Evolutionary conservation across 2,113 vertebrate genomes (phyloP).

Genomic region (Phalacrocorax pelagicus): DNA sequence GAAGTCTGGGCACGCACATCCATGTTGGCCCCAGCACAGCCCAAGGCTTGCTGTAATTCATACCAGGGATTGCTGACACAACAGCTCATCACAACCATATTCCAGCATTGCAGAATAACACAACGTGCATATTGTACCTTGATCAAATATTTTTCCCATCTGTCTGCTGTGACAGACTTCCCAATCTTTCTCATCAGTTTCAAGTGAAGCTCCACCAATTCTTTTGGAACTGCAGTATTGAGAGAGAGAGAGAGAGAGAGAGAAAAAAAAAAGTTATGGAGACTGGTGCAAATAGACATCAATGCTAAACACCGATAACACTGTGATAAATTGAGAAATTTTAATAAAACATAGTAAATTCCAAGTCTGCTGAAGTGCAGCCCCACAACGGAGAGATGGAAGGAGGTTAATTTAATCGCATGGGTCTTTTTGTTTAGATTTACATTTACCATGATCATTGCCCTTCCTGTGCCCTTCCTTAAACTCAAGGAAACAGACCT

Average conservation of each 20-base stretch:
- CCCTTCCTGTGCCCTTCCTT: background rate
- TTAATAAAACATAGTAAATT: background rate
- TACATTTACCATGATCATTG: background rate
- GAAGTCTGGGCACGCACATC: accelerated
- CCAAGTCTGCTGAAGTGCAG: background rate
- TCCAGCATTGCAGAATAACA: background rate
- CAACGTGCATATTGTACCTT: constrained; percentile 79
- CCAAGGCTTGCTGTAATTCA: background rate
- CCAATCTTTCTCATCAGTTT: constrained; percentile 98
- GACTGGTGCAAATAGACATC: background rate
- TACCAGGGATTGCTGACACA: background rate
- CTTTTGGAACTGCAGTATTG: constrained; percentile 86
- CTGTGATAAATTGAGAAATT: background rate
- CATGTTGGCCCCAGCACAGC: background rate
- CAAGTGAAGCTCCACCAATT: constrained; percentile 94
- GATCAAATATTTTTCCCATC: constrained; percentile 98
- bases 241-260: background rate
- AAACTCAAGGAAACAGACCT: background rate
- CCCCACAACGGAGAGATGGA: background rate
- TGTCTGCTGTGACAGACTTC: constrained; percentile 91
- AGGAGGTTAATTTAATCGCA: background rate
- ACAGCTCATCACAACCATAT: background rate
- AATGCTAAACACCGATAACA: background rate
- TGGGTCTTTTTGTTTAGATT: background rate
- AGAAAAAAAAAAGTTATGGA: background rate